Conservation (phyloP, 2,797 vertebrate genomes). For the Onychomys leucogaster region DNA sequence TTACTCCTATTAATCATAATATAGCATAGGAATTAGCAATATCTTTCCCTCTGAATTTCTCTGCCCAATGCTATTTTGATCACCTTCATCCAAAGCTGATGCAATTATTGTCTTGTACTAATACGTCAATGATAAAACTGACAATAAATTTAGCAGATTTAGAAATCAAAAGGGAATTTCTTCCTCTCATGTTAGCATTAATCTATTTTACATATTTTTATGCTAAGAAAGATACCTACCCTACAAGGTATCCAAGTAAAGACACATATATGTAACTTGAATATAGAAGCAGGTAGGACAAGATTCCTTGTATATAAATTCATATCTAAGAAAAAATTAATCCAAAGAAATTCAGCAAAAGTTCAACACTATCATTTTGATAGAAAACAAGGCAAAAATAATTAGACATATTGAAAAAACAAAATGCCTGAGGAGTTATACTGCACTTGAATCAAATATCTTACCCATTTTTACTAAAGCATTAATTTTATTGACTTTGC, state of each 20-base stretch:
- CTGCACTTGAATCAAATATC: conserved; percentile 49
- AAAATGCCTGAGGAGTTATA: conserved; percentile 54
- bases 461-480: conserved; percentile 66
- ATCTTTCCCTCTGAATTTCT: not conserved
- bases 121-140: not conserved
- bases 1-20: not conserved
- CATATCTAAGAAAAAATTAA: conserved; percentile 2
- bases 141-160: not conserved
- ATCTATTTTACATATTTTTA: conserved; percentile 10
- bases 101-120: not conserved
- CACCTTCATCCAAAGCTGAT: not conserved
- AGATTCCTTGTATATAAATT: conserved; percentile 17
- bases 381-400: conserved; percentile 37
- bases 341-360: conserved; percentile 40
- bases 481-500: conserved; percentile 49
- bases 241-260: not conserved
- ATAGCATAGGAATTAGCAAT: not conserved
- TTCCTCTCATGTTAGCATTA: conserved; percentile 4
- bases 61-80: not conserved
- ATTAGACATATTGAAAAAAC: conserved; percentile 25
- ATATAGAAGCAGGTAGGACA: not conserved
- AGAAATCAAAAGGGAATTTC: not conserved
- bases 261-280: not conserved
- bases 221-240: not conserved
- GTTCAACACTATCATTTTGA: conserved; percentile 52